phyloP scores from a whole-genome alignment of 1,140 invertebrate genomes.

The Lithobius niger region DNA sequence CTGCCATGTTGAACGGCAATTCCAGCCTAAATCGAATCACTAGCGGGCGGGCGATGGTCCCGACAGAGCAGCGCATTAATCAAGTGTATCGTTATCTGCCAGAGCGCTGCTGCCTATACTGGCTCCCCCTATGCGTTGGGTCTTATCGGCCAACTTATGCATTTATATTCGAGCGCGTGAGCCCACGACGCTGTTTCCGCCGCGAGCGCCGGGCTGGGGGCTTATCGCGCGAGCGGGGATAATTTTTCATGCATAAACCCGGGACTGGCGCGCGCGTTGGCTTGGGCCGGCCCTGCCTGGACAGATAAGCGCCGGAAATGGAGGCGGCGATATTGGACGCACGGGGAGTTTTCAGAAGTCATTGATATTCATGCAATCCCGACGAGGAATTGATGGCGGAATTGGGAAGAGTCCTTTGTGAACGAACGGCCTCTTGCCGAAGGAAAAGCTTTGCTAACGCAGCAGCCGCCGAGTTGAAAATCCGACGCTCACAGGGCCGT shows the following conservation, averaged over 20 bases:
- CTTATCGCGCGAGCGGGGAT: background rate
- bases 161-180: background rate
- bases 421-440: too few relatives aligned
- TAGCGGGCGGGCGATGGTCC: too few relatives aligned
- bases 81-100: background rate
- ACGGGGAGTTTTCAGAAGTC: background rate
- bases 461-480: too few relatives aligned
- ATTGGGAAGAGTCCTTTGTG: too few relatives aligned
- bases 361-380: background rate
- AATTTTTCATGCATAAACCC: constrained; percentile 1
- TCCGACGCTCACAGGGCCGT: too few relatives aligned
- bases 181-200: background rate
- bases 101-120: background rate
- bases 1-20: too few relatives aligned
- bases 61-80: background rate
- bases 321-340: background rate
- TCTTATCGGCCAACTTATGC: background rate
- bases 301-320: background rate
- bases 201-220: background rate
- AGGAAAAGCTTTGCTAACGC: too few relatives aligned
- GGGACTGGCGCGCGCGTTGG: background rate
- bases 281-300: background rate
- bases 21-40: too few relatives aligned
- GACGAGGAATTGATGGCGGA: background rate
- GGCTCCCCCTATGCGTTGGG: background rate